These are phyloP conservation scores for Coryphaenoides rupestris DNA, from an alignment of 2,113 vertebrate genomes.

Conservation along the genomic window DNA sequence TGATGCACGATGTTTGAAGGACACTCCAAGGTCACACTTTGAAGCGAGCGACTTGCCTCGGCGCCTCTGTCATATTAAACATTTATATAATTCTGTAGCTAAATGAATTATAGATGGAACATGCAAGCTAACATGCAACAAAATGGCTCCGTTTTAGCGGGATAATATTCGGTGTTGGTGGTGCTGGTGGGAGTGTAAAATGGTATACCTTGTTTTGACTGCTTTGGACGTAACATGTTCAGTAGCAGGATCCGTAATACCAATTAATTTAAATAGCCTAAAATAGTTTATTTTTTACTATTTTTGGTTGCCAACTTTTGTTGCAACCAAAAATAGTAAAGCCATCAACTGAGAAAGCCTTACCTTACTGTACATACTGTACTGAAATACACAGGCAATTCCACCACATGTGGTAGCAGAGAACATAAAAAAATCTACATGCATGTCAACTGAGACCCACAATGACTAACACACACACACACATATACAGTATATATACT, in stretches of 20 bases:
- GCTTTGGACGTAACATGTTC: no score
- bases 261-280: no score
- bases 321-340: conserved; percentile 48
- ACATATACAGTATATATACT: not conserved
- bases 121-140: conserved; percentile 57
- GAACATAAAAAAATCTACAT: not conserved
- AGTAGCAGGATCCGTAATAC: no score
- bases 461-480: not conserved
- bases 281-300: no score
- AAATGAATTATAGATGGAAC: conserved; percentile 66
- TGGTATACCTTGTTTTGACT: no score
- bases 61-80: conserved; percentile 59
- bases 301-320: no score
- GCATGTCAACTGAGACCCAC: conserved; percentile 4
- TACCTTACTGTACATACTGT: no score
- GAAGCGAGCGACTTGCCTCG: conserved; percentile 40
- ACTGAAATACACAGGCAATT: no score
- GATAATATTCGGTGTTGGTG: no score
- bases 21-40: conserved; percentile 74
- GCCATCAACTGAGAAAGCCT: not conserved
- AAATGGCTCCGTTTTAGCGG: conserved; percentile 58
- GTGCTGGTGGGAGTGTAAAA: conserved; percentile 13
- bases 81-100: conserved; percentile 61
- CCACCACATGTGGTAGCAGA: no score
- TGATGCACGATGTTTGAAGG: conserved; percentile 67